phyloP scores from a whole-genome alignment of 2,797 vertebrate genomes.

The Phoxinus dragarum region DNA sequence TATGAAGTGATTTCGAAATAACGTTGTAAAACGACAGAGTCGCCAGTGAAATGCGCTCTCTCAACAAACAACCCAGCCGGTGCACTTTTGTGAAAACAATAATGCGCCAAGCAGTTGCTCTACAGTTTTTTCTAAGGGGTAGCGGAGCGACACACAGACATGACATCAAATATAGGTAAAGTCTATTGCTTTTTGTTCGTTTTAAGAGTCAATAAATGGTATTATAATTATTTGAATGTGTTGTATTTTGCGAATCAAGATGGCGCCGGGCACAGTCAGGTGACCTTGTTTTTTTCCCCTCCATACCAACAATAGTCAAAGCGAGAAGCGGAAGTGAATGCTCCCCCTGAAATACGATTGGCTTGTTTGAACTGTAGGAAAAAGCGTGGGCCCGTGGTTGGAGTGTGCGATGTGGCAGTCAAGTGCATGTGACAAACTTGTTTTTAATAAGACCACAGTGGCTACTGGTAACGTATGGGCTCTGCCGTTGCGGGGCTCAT shows the following conservation, averaged over 20 bases:
- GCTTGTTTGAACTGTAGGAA: constrained; percentile 63
- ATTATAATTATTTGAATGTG: constrained; percentile 60
- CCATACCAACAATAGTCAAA: constrained; percentile 55
- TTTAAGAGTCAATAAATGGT: constrained; percentile 67
- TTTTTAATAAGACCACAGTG: constrained; percentile 51
- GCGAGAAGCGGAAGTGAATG: constrained; percentile 62
- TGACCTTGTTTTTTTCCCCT: constrained; percentile 66
- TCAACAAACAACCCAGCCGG: constrained; percentile 64
- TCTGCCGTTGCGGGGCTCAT: constrained; percentile 15
- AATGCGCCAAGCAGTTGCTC: constrained; percentile 65
- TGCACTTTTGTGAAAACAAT: constrained; percentile 68
- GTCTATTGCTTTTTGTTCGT: constrained; percentile 69
- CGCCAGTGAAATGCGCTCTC: constrained; percentile 68
- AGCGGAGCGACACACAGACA: constrained; percentile 70
- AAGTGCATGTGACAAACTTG: constrained; percentile 58
- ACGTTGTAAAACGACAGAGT: constrained; percentile 65
- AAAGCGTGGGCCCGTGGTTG: constrained; percentile 53
- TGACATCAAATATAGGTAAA: constrained; percentile 72
- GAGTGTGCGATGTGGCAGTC: constrained; percentile 62
- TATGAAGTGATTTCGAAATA: constrained; percentile 63
- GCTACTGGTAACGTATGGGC: constrained; percentile 32
- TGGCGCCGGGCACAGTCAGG: constrained; percentile 70
- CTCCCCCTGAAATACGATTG: constrained; percentile 58
- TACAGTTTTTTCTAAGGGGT: constrained; percentile 66
- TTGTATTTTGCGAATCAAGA: constrained; percentile 67